Conservation (phyloP, 2,113 vertebrate genomes). For the Myrmophylax atrothorax region DNA sequence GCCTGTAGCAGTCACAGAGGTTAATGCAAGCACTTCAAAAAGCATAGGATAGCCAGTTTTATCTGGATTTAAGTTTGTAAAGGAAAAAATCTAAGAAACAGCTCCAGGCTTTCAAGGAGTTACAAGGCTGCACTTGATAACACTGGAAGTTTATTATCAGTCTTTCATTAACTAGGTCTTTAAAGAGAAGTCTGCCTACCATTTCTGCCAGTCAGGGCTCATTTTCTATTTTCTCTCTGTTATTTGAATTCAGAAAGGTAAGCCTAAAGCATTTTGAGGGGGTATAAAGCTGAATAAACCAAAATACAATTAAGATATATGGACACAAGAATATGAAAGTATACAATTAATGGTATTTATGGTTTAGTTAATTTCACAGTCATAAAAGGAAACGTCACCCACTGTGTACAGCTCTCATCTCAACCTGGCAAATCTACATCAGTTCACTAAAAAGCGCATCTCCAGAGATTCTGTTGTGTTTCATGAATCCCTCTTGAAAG, state of each 20-base stretch:
- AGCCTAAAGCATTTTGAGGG: background rate
- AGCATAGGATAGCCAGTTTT: background rate
- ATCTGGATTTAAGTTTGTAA: background rate
- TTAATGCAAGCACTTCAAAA: background rate
- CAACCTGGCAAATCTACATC: background rate
- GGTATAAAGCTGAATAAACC: background rate
- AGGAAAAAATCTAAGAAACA: background rate
- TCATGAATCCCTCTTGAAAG: background rate
- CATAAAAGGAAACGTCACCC: background rate
- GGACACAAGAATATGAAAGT: background rate
- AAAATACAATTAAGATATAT: background rate
- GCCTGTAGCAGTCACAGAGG: conserved; percentile 2
- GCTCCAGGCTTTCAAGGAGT: conserved; percentile 27
- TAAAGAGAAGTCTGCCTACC: background rate
- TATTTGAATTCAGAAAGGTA: background rate
- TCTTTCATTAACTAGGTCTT: conserved; percentile 51
- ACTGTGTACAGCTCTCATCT: background rate
- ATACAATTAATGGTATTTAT: background rate
- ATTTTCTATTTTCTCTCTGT: background rate
- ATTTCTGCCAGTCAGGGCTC: background rate
- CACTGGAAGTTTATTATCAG: conserved; percentile 4
- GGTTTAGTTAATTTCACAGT: background rate
- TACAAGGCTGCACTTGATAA: background rate
- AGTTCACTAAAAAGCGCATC: background rate
- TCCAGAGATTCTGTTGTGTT: background rate